Evolutionary conservation across 2,797 vertebrate species (phyloP), one percentile per base, ranked within the genome.

Genomic region (Coccyzus lansbergi): DNA sequence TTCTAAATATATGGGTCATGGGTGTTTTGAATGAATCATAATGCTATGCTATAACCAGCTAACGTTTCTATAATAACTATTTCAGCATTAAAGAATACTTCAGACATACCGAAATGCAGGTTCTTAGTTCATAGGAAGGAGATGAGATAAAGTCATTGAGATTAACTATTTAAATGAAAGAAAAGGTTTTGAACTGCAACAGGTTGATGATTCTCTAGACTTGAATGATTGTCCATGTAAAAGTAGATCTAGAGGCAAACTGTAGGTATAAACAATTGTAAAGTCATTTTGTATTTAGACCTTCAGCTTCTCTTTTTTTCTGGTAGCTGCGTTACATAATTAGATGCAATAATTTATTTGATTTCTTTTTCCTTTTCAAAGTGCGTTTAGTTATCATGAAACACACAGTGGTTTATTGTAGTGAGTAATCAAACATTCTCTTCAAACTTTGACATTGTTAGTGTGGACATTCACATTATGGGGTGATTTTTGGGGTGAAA

Each of bases 1-100:
- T 94, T 94, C 48, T 83, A 86, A 94, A 87, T 91, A 92, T 82
- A 58, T 86, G 68, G 76, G 84, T 89, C 72, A 52, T 69, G 59
- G 63, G 53, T 86, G 20, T 86, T 90, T 67, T 48, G 95, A 83
- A 84, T 68, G 71, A 81, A 71, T 85, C 48, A 31, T 59, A 94
- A 90, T 60, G 48, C 64, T 34, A 4, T 60, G 21, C 65, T 64
- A 40, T 84, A 86, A 70, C 51, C 46, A 62, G 26, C 51, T 94
- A 63, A 89, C 62, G 59, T 74, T 92, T 85, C 72, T 51, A 4
- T 79, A 92, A 95, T 88, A 83, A 79, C 52, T 88, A 24, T 63
- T 80, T 70, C 51, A 81, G 33, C 71, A 81, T 86, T 92, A 46
- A 76, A 83, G 64, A 80, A 46, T 71, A 70, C 76, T 94, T 96